These are phyloP conservation scores for Noturus placidus DNA, from an alignment of 2,113 vertebrate genomes.

Conservation along the genomic window DNA sequence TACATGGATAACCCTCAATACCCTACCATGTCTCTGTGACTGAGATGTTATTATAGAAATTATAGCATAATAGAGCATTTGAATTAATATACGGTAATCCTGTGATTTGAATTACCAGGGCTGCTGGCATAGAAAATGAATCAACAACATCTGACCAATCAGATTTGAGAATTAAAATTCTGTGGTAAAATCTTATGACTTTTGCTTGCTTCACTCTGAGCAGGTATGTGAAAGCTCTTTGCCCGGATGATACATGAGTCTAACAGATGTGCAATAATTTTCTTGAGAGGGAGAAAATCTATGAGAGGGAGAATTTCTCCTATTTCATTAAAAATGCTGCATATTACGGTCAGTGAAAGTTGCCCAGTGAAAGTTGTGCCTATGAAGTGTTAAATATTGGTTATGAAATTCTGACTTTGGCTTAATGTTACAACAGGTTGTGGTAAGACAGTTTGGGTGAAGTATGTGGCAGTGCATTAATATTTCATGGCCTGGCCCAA, in stretches of 20 bases:
- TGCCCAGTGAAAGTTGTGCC: neutral
- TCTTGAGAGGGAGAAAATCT: neutral
- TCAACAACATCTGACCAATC: neutral
- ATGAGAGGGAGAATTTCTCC: neutral
- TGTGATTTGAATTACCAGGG: neutral
- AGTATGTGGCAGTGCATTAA: neutral
- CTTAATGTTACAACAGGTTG: neutral
- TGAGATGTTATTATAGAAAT: neutral
- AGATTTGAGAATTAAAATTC: neutral
- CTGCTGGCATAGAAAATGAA: neutral
- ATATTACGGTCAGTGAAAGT: neutral
- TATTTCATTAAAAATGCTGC: neutral
- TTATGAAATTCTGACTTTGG: neutral
- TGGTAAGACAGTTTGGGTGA: neutral
- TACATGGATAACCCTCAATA: neutral
- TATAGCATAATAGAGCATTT: neutral
- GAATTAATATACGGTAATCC: neutral
- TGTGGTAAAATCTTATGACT: neutral
- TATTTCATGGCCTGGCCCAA: neutral
- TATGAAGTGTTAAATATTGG: conserved; percentile 5
- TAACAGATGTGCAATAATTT: neutral
- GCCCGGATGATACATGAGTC: neutral
- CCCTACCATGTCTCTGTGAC: neutral
- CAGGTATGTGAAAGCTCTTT: neutral
- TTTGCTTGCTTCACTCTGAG: neutral